phyloP scores from a whole-genome alignment of 2,797 vertebrate species.

The Kryptopterus vitreolus region DNA sequence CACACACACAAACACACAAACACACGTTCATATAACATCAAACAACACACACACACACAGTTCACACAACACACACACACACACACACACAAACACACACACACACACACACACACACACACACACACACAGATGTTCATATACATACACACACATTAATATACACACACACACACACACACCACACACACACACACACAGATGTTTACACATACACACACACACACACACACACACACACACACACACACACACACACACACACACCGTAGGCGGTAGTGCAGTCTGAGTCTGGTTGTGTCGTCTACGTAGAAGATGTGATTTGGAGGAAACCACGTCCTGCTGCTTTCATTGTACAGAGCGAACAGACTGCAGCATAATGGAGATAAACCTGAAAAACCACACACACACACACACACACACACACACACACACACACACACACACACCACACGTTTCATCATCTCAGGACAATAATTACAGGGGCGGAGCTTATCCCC shows the following conservation, averaged over 20 bases:
- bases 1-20: too few species aligned
- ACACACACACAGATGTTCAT: background rate
- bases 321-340: constrained; percentile 82
- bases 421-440: background rate
- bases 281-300: constrained; percentile 69
- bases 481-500: background rate
- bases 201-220: too few species aligned
- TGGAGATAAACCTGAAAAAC: constrained; percentile 75
- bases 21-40: background rate
- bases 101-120: background rate
- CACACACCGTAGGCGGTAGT: constrained; percentile 82
- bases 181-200: too few species aligned
- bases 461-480: background rate
- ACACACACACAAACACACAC: background rate
- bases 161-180: too few species aligned
- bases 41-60: background rate
- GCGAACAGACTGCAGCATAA: constrained; percentile 83
- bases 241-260: too few species aligned
- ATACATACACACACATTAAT: background rate
- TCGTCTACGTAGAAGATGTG: constrained; percentile 72
- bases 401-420: background rate
- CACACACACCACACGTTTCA: too few species aligned
- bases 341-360: constrained; percentile 74
- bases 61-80: background rate
- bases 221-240: too few species aligned